Percentiles rank a stretch among this genome's conserved stretches.
phyloP scores from a whole-genome alignment of 2,113 vertebrate species.

The Cottus gobio region DNA sequence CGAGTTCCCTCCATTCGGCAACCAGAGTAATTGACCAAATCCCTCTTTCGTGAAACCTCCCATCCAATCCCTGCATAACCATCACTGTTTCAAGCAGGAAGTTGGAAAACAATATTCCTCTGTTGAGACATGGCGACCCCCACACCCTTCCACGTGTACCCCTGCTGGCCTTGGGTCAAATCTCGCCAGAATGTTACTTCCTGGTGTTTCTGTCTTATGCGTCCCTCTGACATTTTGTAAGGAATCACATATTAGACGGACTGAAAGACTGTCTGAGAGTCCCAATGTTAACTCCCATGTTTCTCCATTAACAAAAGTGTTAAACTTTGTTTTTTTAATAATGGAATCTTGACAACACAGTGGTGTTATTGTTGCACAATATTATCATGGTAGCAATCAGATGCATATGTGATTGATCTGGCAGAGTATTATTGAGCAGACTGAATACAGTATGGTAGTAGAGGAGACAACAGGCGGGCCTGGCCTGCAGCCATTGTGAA shows the following conservation, averaged over 20 bases:
- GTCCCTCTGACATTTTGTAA: slow-evolving; percentile 33
- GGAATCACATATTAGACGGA: background rate
- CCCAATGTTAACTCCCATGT: slow-evolving; percentile 7
- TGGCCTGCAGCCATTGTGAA: background rate
- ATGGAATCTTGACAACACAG: slow-evolving; percentile 12
- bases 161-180: slow-evolving; percentile 58
- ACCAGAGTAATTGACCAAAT: slow-evolving; percentile 84
- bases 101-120: slow-evolving; percentile 40
- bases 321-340: slow-evolving; percentile 10
- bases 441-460: slow-evolving; percentile 1
- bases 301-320: slow-evolving; percentile 40
- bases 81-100: slow-evolving; percentile 43
- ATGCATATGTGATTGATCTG: background rate
- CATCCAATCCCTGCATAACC: slow-evolving; percentile 25
- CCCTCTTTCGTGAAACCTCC: background rate
- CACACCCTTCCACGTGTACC: slow-evolving; percentile 24
- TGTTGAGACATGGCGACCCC: slow-evolving; percentile 26
- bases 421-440: slow-evolving; percentile 5
- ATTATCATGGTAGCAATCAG: slow-evolving; percentile 14
- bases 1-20: slow-evolving; percentile 95
- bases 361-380: slow-evolving; percentile 16
- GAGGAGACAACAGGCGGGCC: background rate
- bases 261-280: slow-evolving; percentile 22
- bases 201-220: slow-evolving; percentile 41
- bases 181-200: slow-evolving; percentile 43